A percentile compares a stretch with the other conserved stretches of the same genome.
Evolutionary conservation across 2,888 invertebrate species (phyloP).

Genomic region (Tetragonisca angustula): DNA sequence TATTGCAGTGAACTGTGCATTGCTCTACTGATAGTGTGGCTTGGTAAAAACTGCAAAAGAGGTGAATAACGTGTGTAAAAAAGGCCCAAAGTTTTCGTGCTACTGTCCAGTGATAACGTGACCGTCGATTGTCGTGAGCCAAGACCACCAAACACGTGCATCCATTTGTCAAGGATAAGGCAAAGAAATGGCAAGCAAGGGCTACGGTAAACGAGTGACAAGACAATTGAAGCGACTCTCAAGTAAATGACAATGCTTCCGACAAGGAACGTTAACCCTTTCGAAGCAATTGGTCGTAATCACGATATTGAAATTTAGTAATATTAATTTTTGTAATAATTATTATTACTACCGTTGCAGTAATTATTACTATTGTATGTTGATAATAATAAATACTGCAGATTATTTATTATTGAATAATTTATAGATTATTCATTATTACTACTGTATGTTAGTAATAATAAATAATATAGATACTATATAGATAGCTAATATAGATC

Average conservation of each 20-base stretch:
- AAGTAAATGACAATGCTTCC: neutral
- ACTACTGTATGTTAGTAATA: too few relatives aligned
- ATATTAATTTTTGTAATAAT: too few relatives aligned
- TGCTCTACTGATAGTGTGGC: neutral
- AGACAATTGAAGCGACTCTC: slow-evolving; percentile 45
- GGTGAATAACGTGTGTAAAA: slow-evolving; percentile 6
- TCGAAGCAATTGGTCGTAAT: slow-evolving; percentile 7
- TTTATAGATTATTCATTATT: neutral
- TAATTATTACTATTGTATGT: too few relatives aligned
- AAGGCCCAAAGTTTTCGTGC: slow-evolving; percentile 40
- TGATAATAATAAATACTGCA: neutral
- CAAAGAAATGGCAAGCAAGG: slow-evolving; percentile 60
- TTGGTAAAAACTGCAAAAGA: slow-evolving; percentile 2
- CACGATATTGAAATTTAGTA: too few relatives aligned
- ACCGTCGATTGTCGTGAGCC: slow-evolving; percentile 72
- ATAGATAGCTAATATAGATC: neutral
- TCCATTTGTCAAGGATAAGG: slow-evolving; percentile 59
- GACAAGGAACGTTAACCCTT: slow-evolving; percentile 1
- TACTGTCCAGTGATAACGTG: slow-evolving; percentile 77
- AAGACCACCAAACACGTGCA: slow-evolving; percentile 69
- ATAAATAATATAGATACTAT: neutral
- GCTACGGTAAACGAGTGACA: slow-evolving; percentile 55
- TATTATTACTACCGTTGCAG: too few relatives aligned
- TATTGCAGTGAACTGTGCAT: neutral
- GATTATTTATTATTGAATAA: neutral